Percentiles rank a stretch among this genome's conserved stretches.
Conservation (phyloP, 92 coral and sea anemone genomes). For the Zoanthus gigantus region DNA sequence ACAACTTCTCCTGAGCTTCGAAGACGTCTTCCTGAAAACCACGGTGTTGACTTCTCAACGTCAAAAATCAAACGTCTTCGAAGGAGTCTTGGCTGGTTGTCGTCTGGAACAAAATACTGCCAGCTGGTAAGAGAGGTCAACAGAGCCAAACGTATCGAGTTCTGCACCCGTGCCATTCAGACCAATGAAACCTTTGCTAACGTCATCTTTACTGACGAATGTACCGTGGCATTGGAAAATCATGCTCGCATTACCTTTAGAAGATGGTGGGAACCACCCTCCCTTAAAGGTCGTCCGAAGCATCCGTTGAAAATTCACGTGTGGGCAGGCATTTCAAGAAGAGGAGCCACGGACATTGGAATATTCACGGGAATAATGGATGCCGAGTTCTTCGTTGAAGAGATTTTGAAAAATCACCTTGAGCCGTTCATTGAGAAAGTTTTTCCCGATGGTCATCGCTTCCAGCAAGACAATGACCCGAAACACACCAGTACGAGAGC, state of each 20-base stretch:
- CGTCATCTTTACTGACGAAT: constrained; percentile 64
- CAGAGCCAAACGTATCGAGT: constrained; percentile 22
- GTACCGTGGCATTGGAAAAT: constrained; percentile 52
- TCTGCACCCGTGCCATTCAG: not conserved
- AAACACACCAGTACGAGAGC: constrained; percentile 7
- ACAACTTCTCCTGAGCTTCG: constrained; percentile 20
- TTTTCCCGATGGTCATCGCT: constrained; percentile 48
- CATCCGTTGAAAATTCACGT: constrained; percentile 50
- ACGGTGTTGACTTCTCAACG: constrained; percentile 26
- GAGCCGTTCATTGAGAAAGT: constrained; percentile 3
- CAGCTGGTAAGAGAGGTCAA: constrained; percentile 35
- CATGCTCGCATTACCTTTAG: constrained; percentile 52
- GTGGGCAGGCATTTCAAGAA: not conserved
- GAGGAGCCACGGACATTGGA: constrained; percentile 49
- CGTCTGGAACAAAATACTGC: constrained; percentile 3
- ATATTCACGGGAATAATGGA: constrained; percentile 51
- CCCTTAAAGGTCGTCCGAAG: constrained; percentile 5
- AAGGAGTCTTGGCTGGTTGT: constrained; percentile 20
- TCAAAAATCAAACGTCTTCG: constrained; percentile 4
- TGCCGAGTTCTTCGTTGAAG: constrained; percentile 33
- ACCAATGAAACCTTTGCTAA: constrained; percentile 41
- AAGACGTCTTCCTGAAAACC: not conserved
- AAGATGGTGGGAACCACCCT: constrained; percentile 43
- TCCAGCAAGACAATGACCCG: not conserved
- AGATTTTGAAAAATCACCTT: not conserved